Base-by-base conservation (phyloP, 2,113 vertebrate species). In the Silurus asotus region DNA sequence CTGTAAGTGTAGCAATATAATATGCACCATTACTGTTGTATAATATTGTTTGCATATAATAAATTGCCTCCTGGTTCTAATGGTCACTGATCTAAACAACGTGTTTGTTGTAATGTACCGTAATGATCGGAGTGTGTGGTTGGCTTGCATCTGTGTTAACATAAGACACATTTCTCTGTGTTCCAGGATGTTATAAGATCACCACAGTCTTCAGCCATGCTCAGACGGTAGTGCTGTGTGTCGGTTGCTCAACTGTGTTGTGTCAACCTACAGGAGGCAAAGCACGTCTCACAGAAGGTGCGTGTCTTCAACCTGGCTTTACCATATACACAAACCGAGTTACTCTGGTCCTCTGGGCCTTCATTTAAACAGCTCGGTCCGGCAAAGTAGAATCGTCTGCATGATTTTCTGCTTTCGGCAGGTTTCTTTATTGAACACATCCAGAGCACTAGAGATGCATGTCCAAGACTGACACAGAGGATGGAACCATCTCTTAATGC, bases 201-300 rank as follows among this genome's bases (percentile, higher is more conserved):
- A 96, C 95, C 20, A 96, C 95, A 3, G 95, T 96, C 92, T 96
- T 96, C 92, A 95, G 95, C 90, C 95, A 96, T 7, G 95, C 95
- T 59, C 95, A 96, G 94, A 96, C 95, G 6, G 95, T 96, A 0
- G 95, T 96, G 87, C 90, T 95, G 91, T 96, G 95, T 90, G 95
- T 95, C 8, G 95, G 95, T 82, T 95, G 95, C 87, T 95, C 95
- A 10, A 95, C 95, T 69, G 95, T 95, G 91, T 89, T 95, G 72
- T 95, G 95, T 89, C 95, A 96, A 90, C 95, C 95, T 88, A 96
- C 95, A 69, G 95, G 95, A 90, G 95, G 95, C 89, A 96, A 96
- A 92, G 95, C 95, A 23, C 94, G 95, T 86, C 94, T 96, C 84
- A 95, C 95, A 94, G 95, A 96, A 94, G 95, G 95, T 95, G 86